Percentiles rank a stretch among this genome's conserved stretches.
Evolutionary conservation across 2,888 invertebrate genomes (phyloP).

Genomic region (Erebia aethiops): DNA sequence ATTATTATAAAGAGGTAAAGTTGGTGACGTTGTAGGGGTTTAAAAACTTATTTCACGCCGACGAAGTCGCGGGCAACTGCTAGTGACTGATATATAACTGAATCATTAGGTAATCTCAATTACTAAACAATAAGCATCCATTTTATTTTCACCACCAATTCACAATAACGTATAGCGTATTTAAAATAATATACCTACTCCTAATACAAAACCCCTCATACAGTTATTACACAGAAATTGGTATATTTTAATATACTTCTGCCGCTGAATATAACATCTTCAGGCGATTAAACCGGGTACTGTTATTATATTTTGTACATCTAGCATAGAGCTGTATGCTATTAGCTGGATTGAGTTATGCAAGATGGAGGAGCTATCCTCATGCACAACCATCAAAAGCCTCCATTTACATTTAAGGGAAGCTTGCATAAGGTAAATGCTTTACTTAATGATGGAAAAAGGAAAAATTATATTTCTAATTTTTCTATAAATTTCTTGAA

Average conservation of each 20-base stretch:
- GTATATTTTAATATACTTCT: constrained; percentile 9
- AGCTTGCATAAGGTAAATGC: no score
- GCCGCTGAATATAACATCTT: constrained; percentile 7
- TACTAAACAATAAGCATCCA: not conserved
- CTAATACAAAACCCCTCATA: not conserved
- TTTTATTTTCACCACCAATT: not conserved
- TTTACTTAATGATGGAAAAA: no score
- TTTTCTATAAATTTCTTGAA: no score
- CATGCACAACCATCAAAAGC: not conserved
- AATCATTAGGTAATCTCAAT: no score
- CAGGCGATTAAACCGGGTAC: constrained; percentile 3
- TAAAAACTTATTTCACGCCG: no score
- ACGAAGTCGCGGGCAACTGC: no score
- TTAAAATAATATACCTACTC: not conserved
- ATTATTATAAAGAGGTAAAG: no score
- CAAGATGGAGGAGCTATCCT: not conserved
- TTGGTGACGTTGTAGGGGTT: no score
- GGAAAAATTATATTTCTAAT: no score
- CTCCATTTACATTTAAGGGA: no score
- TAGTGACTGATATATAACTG: no score
- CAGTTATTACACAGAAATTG: constrained; percentile 6
- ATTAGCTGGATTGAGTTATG: not conserved
- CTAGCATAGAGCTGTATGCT: constrained; percentile 3
- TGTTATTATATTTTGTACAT: not conserved
- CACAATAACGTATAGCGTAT: not conserved